Percentiles rank a stretch among this genome's conserved stretches.
Conservation (phyloP, 37 sponge, comb jelly and placozoan species). For the Hexactinellida sp. region DNA sequence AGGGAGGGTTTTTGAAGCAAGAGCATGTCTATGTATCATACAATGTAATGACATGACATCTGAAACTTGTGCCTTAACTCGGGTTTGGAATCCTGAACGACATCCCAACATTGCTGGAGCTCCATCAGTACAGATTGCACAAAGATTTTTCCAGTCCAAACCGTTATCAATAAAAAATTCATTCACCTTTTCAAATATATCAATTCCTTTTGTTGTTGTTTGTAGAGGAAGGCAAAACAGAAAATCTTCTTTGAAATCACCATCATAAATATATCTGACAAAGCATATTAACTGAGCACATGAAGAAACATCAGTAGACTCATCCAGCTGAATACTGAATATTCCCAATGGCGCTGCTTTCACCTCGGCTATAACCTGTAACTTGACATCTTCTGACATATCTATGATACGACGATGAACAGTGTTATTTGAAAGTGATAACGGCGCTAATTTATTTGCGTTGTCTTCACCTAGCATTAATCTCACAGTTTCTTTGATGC, state of each 20-base stretch:
- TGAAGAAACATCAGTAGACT: slow-evolving; percentile 4
- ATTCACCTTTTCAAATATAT: neutral
- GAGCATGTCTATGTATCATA: slow-evolving; percentile 13
- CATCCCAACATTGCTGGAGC: slow-evolving; percentile 9
- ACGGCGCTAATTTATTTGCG: neutral
- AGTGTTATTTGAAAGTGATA: neutral
- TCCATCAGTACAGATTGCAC: slow-evolving; percentile 6
- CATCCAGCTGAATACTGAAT: slow-evolving; percentile 11
- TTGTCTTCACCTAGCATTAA: slow-evolving; percentile 5
- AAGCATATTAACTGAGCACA: slow-evolving; percentile 8
- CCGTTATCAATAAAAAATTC: slow-evolving; percentile 15
- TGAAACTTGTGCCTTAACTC: neutral
- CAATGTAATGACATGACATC: neutral
- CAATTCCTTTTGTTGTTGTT: neutral
- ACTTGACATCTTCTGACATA: slow-evolving; percentile 17
- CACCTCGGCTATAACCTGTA: slow-evolving; percentile 4
- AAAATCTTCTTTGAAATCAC: slow-evolving; percentile 13
- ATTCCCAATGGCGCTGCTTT: neutral
- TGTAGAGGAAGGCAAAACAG: neutral
- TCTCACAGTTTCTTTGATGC: neutral
- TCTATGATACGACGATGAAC: slow-evolving; percentile 8
- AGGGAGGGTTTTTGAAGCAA: neutral
- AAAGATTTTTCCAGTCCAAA: neutral
- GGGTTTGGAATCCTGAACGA: slow-evolving; percentile 7
- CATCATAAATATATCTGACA: slow-evolving; percentile 12